Base-by-base conservation (phyloP, 2,797 vertebrate genomes). In the Gymnoscopelus microlampas region DNA sequence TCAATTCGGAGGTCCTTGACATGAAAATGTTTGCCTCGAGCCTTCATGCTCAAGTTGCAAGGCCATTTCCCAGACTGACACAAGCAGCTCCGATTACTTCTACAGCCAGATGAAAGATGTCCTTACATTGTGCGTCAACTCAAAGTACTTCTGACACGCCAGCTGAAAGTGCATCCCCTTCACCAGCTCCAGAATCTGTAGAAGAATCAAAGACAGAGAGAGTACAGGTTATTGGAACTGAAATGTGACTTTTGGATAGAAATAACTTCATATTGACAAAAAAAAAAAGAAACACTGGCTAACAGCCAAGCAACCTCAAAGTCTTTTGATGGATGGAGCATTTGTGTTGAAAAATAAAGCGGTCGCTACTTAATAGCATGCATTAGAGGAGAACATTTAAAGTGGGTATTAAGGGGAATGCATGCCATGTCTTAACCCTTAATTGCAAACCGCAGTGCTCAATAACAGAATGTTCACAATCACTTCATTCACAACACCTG, bases 71-170 rank as follows among this genome's bases (percentile, higher is more conserved):
- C 51, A 64, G 76, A 63, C 35, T 85, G 63, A 75, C 58, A 81
- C 74, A 83, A 63, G 63, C 8, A 1, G 58, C 70, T 68, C 57
- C n/a, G 59, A 72, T 73, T 82, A 81, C 5, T 74, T 50, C 4
- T 32, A 3, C 60, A 76, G 50, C 81, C 78, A 87, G 83, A 88
- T 71, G 3, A 78, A 90, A 78, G 15, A 72, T 73, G 44, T 85
- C 93, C 97, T 99, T 94, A 99, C 98, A 78, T 94, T 95, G 87
- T 99, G 98, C 0, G 94, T 96, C 89, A 98, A 84, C 90, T 99
- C 97, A 61, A 98, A 99, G 94, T 97, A 99, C 87, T 99, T 99
- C 90, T 99, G 98, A 90, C 98, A 99, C 53, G 98, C 98, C 89
- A 99, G 92, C 80, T 99, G 98, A 88, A 93, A 99, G 92, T 99